phyloP scores from a whole-genome alignment of 2,797 vertebrate genomes.

The Spinus olivaceus region DNA sequence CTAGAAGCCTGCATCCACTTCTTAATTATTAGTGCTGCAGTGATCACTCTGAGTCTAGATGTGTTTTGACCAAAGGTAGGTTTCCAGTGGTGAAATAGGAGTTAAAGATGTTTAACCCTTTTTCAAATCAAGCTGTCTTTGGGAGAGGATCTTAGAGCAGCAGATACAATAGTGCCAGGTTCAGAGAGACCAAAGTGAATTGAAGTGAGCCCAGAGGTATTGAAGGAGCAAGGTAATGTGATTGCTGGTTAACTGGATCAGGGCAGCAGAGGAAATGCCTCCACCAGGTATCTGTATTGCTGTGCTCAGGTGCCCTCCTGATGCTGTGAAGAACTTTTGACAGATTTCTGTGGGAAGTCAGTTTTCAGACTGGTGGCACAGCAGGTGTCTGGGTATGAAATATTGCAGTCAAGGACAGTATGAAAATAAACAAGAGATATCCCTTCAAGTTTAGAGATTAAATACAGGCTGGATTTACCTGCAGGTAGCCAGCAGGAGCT shows the following conservation, averaged over 20 bases:
- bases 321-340: background rate
- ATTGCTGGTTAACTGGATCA: slow-evolving; percentile 19
- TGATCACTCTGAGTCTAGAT: background rate
- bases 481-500: background rate
- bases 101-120: background rate
- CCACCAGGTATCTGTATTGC: background rate
- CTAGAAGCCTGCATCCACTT: background rate
- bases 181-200: slow-evolving; percentile 32
- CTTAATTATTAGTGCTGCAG: background rate
- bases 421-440: background rate
- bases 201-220: slow-evolving; percentile 32
- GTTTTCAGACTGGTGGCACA: background rate
- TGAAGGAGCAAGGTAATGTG: background rate
- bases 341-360: background rate
- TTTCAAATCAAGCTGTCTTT: background rate
- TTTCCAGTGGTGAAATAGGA: background rate
- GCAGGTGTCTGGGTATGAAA: background rate
- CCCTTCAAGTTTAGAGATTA: background rate
- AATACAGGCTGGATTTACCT: background rate
- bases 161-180: background rate
- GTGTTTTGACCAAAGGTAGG: background rate
- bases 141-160: background rate
- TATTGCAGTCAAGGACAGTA: background rate
- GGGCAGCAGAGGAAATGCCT: slow-evolving; percentile 5
- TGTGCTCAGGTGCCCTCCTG: background rate